Evolutionary conservation across 2,113 vertebrate genomes (phyloP).

Genomic region (Recurvirostra avosetta): DNA sequence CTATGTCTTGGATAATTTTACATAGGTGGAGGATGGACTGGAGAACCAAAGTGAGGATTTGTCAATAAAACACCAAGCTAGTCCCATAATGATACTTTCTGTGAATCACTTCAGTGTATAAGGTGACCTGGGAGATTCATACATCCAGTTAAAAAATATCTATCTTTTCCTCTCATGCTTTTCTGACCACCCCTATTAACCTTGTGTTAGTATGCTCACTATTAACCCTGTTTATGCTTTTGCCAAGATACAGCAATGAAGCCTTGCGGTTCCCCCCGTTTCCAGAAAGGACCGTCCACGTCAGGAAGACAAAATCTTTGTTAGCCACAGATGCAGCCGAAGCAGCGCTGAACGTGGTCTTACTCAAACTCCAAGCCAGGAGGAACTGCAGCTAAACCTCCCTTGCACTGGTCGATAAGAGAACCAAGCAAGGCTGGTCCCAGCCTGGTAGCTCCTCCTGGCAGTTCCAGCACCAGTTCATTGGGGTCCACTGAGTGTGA

Average conservation of each 20-base stretch:
- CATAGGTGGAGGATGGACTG: neutral
- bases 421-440: neutral
- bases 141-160: neutral
- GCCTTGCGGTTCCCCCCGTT: too few relatives aligned
- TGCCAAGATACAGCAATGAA: neutral
- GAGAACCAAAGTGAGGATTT: neutral
- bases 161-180: neutral
- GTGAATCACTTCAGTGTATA: neutral
- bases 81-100: neutral
- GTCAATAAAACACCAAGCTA: neutral
- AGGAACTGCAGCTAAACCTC: neutral
- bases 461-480: neutral
- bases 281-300: neutral
- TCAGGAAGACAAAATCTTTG: neutral
- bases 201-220: neutral
- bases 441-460: neutral
- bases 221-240: rapidly evolving
- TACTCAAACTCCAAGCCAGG: neutral
- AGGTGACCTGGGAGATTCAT: neutral
- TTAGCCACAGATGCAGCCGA: neutral
- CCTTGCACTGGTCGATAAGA: neutral
- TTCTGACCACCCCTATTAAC: neutral
- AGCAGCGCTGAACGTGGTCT: rapidly evolving
- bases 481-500: neutral
- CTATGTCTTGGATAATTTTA: neutral